These are phyloP conservation scores for Leptatherina wallacei DNA, from an alignment of 2,797 vertebrate species.

Conservation along the genomic window DNA sequence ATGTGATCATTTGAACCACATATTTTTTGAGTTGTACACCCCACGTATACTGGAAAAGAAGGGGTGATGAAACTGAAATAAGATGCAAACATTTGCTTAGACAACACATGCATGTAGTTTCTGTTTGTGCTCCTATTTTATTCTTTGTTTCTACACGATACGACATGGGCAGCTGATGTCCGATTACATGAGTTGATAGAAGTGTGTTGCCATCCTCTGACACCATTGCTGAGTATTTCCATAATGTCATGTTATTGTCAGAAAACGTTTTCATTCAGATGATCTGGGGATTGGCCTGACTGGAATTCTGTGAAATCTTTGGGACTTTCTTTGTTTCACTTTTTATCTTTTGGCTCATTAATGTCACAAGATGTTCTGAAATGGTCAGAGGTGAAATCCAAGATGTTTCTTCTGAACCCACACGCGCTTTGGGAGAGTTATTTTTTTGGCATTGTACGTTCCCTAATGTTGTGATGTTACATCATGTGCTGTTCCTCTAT, in stretches of 20 bases:
- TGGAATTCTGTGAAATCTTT: not conserved
- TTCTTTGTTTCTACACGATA: not conserved
- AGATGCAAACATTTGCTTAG: not conserved
- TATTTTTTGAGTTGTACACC: not conserved
- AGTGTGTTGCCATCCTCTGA: not conserved
- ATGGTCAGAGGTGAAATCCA: slow-evolving; percentile 9
- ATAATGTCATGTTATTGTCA: not conserved
- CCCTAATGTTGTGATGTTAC: not conserved
- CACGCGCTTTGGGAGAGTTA: not conserved
- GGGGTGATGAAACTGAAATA: not conserved
- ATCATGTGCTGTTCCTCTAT: slow-evolving; percentile 11
- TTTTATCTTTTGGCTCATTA: slow-evolving; percentile 12
- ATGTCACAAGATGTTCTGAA: slow-evolving; percentile 10
- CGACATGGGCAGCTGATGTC: not conserved
- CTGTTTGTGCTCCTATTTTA: not conserved
- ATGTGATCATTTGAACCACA: not conserved
- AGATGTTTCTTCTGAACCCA: slow-evolving; percentile 23
- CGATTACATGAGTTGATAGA: not conserved
- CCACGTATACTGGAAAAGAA: not conserved
- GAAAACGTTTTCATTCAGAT: not conserved
- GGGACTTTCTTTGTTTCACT: slow-evolving; percentile 34
- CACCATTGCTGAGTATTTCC: slow-evolving; percentile 6
- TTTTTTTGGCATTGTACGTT: not conserved
- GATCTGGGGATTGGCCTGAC: not conserved
- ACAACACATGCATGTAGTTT: not conserved